Percentiles rank a stretch among this genome's conserved stretches.
Evolutionary conservation across 2,888 invertebrate genomes (phyloP).

Genomic region (Phoenoteleia sp.): DNA sequence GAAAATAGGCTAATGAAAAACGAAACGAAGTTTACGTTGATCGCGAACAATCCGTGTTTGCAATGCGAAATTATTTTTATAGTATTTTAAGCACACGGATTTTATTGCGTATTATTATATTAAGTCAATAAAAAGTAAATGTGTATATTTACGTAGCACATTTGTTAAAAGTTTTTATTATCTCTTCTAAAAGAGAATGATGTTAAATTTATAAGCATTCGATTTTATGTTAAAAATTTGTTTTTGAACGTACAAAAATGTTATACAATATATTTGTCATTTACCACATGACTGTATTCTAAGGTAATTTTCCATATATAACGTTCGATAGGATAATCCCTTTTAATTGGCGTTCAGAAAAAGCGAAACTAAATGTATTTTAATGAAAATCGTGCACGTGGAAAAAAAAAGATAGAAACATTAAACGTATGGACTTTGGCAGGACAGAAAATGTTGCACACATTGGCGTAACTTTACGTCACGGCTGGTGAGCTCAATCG

Average conservation of each 20-base stretch:
- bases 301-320: too few relatives aligned
- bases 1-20: constrained; percentile 2
- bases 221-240: too few relatives aligned
- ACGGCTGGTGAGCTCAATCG: constrained; percentile 85
- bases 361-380: constrained; percentile 19
- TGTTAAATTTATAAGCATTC: constrained; percentile 26
- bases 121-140: constrained; percentile 83
- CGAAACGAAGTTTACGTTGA: too few relatives aligned
- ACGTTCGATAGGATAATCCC: too few relatives aligned
- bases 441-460: constrained; percentile 81
- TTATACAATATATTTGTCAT: too few relatives aligned
- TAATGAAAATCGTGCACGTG: constrained; percentile 37
- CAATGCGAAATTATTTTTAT: constrained; percentile 79
- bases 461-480: constrained; percentile 83
- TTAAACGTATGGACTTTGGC: constrained; percentile 59
- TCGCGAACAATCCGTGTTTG: constrained; percentile 81
- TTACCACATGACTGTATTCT: too few relatives aligned
- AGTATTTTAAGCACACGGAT: too few relatives aligned
- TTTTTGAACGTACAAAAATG: too few relatives aligned
- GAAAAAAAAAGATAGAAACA: constrained; percentile 34
- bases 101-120: too few relatives aligned
- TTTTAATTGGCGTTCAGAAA: constrained; percentile 31
- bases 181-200: constrained; percentile 77
- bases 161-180: constrained; percentile 77
- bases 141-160: constrained; percentile 81